These are phyloP conservation scores for Siphamia tubifer DNA, from an alignment of 2,113 vertebrate species.

Conservation along the genomic window DNA sequence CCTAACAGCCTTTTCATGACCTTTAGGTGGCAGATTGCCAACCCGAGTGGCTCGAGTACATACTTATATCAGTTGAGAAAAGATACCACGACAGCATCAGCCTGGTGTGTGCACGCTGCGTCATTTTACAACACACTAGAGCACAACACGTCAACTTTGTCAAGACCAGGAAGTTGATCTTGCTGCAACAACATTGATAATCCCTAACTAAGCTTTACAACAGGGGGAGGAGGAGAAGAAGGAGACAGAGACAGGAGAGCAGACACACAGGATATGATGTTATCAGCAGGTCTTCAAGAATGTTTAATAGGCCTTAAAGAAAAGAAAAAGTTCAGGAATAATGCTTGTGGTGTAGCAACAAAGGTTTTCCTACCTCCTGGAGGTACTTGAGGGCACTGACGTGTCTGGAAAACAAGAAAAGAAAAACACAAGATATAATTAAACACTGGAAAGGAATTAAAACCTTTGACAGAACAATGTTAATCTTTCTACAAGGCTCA, in stretches of 20 bases:
- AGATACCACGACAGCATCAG: constrained; percentile 21
- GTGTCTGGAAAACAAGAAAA: constrained; percentile 81
- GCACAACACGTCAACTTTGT: constrained; percentile 62
- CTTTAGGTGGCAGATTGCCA: constrained; percentile 20
- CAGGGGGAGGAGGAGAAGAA: not conserved
- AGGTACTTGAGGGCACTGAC: constrained; percentile 87
- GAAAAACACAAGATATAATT: not conserved
- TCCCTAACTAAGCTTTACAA: constrained; percentile 44
- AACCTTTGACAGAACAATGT: constrained; percentile 1
- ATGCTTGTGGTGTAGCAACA: not conserved
- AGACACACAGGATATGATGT: constrained; percentile 52
- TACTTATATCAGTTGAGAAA: not conserved
- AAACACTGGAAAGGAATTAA: not conserved
- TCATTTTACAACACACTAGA: constrained; percentile 51
- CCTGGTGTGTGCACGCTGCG: constrained; percentile 22
- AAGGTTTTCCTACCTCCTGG: constrained; percentile 80
- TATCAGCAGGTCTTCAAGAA: constrained; percentile 40
- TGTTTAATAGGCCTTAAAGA: constrained; percentile 8
- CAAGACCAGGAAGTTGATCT: constrained; percentile 73
- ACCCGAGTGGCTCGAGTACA: not conserved
- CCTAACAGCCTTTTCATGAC: not conserved
- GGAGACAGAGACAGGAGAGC: constrained; percentile 53
- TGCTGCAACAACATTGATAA: constrained; percentile 84
- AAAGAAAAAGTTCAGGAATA: not conserved
- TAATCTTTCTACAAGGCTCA: constrained; percentile 3